Percentiles rank a stretch among this genome's conserved stretches.
Conservation (phyloP, 1,140 invertebrate genomes). For the Dendrolimus punctatus region DNA sequence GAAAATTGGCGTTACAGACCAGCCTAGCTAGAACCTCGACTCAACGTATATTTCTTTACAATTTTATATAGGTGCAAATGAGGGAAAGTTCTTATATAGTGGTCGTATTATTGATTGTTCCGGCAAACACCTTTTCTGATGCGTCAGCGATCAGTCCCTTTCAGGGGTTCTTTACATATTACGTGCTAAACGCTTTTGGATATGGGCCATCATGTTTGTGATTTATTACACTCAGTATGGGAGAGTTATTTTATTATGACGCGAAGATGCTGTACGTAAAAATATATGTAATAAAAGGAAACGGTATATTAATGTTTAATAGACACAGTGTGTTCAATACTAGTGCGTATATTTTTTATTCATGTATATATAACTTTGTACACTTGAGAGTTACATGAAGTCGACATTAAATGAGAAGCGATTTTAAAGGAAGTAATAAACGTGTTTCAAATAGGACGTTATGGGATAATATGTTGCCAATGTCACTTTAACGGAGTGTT, state of each 20-base stretch:
- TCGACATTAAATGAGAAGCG: too few species aligned
- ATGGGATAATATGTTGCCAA: too few species aligned
- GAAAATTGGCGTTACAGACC: slow-evolving; percentile 35
- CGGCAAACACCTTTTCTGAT: slow-evolving; percentile 52
- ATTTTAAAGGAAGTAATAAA: too few species aligned
- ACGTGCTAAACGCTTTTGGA: slow-evolving; percentile 45
- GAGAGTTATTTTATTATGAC: slow-evolving; percentile 2
- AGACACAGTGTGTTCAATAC: too few species aligned
- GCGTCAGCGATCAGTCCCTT: slow-evolving; percentile 45
- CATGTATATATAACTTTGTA: too few species aligned
- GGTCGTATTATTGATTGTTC: slow-evolving; percentile 58
- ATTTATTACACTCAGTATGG: slow-evolving; percentile 17
- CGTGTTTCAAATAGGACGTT: too few species aligned
- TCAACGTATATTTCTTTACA: slow-evolving; percentile 16
- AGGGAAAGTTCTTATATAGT: slow-evolving; percentile 36
- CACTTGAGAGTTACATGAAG: too few species aligned
- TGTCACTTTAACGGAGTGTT: too few species aligned
- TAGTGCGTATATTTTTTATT: too few species aligned
- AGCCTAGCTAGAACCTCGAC: slow-evolving; percentile 24
- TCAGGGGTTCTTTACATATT: slow-evolving; percentile 43
- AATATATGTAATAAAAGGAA: too few species aligned
- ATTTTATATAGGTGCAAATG: slow-evolving; percentile 16
- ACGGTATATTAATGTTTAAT: too few species aligned
- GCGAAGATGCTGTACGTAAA: background rate
- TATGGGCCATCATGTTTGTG: slow-evolving; percentile 27